Base-by-base conservation (phyloP, 2,113 vertebrate genomes). In the Sebastes fasciatus region DNA sequence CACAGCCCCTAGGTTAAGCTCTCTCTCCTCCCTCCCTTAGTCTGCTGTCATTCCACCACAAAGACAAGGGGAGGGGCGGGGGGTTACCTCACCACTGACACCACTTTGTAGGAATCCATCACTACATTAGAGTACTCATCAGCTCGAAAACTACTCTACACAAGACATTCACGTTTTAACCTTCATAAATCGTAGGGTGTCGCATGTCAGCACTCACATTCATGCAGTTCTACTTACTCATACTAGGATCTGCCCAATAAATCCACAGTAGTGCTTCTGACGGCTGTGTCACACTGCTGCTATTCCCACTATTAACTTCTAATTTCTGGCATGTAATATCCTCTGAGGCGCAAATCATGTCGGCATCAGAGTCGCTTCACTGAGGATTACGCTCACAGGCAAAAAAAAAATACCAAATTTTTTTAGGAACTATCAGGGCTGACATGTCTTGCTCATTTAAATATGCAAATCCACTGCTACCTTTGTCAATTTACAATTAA, bases 1-100 rank as follows among this genome's bases (percentile, higher is more conserved):
- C 54, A 6, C 70, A 58, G 80, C 54, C 71, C 34, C 67, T 23
- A n/a, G 72, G 78, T 85, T 89, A 84, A 92, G 74, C 82, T 81
- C 74, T n/a, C 64, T 74, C 58, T 43, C 48, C 65, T 52, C 71
- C 34, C 34, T 34, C 34, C 34, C 61, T 40, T 10, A 69, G 60
- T 82, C 71, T 63, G 80, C 63, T 77, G 66, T 72, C 74, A 79
- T 66, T 82, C 34, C 71, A 21, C 75, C 57, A 82, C 55, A 80
- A 23, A 69, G 81, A 17, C 10, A 19, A 49, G n/a, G 10, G 6
- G 52, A 8, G 60, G 57, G 17, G 55, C 0, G 23, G 34, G 12
- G 7, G 8, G 34, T 34, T 34, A 34, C 34, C 42, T 55, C 52
- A 45, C 26, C 46, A 34, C 26, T 77, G 45, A 83, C 21, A 34